A percentile compares a stretch with the other conserved stretches of the same genome.
Evolutionary conservation across 2,113 vertebrate genomes (phyloP).

Genomic region (Urocitellus parryii): DNA sequence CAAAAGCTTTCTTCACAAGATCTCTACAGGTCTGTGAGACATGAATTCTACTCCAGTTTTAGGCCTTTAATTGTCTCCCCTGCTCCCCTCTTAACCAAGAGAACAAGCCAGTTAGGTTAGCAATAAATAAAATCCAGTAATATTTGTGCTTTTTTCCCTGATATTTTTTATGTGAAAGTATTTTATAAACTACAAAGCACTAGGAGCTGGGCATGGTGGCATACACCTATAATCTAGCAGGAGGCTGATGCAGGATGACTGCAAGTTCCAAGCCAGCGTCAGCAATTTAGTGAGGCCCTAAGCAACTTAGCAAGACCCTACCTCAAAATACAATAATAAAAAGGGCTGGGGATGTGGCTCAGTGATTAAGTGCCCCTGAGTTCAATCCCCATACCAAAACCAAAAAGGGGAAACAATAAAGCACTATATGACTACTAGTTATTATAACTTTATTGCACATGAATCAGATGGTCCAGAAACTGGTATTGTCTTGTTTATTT

Average conservation of each 20-base stretch:
- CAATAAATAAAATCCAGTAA: background rate
- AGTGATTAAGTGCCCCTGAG: no score
- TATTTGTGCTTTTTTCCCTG: background rate
- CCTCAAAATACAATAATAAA: no score
- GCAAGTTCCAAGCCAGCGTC: no score
- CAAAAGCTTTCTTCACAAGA: background rate
- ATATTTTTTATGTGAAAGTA: background rate
- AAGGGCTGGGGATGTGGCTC: no score
- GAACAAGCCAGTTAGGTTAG: background rate
- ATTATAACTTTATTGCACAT: background rate
- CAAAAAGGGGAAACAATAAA: background rate
- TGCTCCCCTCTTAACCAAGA: background rate
- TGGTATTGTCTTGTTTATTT: background rate
- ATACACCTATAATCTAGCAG: no score
- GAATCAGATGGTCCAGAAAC: slow-evolving; percentile 1
- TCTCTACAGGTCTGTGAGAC: background rate
- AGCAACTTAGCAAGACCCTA: no score
- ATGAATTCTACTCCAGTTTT: background rate
- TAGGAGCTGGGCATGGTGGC: no score
- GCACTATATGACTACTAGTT: background rate
- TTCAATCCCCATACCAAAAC: no score
- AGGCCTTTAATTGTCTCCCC: background rate
- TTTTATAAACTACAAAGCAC: background rate
- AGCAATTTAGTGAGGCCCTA: no score
- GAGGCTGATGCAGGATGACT: no score